Evolutionary conservation across 2,888 invertebrate genomes (phyloP), one percentile per base, ranked within the genome.

Genomic region (Drosophila neutralis): DNA sequence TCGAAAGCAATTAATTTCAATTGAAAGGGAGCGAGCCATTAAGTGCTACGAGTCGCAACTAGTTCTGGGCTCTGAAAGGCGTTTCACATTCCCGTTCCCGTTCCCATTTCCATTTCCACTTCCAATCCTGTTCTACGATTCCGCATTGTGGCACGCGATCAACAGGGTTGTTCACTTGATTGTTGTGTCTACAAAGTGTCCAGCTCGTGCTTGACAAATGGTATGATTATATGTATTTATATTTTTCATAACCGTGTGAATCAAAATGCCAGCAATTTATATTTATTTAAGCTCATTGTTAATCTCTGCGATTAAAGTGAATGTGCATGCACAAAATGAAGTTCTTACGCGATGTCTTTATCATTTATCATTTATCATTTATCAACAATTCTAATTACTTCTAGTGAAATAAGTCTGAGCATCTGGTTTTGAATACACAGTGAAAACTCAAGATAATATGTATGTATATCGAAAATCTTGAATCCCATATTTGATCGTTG

Each of bases 1-100:
- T 79, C 45, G 36, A 57, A 56, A 31, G 60, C 84, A 85, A 85
- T 85, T 85, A 76, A 62, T 65, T 49, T 67, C 83, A 85, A 88
- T 88, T 88, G 68, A 77, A 83, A 75, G 83, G 78, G 76, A 66
- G 78, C 66, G 45, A 57, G 65, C 27, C 40, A 69, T 45, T 33
- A 18, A 24, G 48, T 29, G 57, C 8, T 51, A 31, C 15, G 38
- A 65, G 29, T 49, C 15, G 27, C 45, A 40, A 62, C 38, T 40
- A 38, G 38, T 57, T 70, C 36, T 57, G 35, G 35, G 24, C 51
- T 29, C n/a, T 13, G 15, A 53, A 31, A 53, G 38, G 35, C 54
- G 38, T 75, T 61, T 38, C 53, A 56, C 57, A 64, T 69, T 69
- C 52, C 29, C 38, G 36, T 35, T 29, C 29, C 29, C 29, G 1